Evolutionary conservation across 2,888 invertebrate genomes (phyloP).

Genomic region (Cylloceria caligata): DNA sequence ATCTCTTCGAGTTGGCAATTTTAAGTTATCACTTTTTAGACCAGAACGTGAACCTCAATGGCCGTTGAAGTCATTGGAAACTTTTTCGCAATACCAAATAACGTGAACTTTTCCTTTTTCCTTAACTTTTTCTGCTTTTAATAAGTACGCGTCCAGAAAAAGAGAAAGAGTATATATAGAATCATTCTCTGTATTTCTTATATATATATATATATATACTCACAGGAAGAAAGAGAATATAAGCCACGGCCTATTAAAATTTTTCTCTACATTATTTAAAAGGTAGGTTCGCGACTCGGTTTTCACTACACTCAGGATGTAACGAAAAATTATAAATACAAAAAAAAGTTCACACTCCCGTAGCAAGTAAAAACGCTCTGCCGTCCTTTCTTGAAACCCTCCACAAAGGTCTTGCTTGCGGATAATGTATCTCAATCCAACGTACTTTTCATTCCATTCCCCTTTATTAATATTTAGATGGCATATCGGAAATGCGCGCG

Average conservation of each 20-base stretch:
- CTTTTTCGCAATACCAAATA: slow-evolving; percentile 2
- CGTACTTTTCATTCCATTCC: too few species aligned
- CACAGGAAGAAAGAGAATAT: slow-evolving; percentile 24
- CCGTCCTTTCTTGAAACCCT: not conserved
- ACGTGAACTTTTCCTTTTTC: slow-evolving; percentile 5
- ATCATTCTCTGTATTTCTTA: too few species aligned
- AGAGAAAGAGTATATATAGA: not conserved
- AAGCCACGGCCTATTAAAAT: slow-evolving; percentile 48
- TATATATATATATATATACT: not conserved
- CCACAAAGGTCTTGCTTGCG: slow-evolving; percentile 5
- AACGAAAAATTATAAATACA: slow-evolving; percentile 31
- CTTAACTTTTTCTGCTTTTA: slow-evolving; percentile 6
- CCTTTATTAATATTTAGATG: slow-evolving; percentile 51
- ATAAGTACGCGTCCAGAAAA: not conserved
- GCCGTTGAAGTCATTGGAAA: slow-evolving; percentile 10
- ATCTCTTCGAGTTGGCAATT: not conserved
- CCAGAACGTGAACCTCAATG: not conserved
- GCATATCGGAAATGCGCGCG: slow-evolving; percentile 9
- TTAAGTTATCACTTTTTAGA: slow-evolving; percentile 5
- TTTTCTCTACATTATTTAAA: slow-evolving; percentile 35
- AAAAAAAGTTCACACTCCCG: not conserved
- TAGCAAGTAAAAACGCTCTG: not conserved
- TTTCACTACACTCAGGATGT: slow-evolving; percentile 42
- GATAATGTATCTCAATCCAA: slow-evolving; percentile 39
- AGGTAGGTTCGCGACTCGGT: slow-evolving; percentile 34